These are phyloP conservation scores for Phoxinus phoxinus DNA, from an alignment of 2,113 vertebrate species.

Conservation along the genomic window DNA sequence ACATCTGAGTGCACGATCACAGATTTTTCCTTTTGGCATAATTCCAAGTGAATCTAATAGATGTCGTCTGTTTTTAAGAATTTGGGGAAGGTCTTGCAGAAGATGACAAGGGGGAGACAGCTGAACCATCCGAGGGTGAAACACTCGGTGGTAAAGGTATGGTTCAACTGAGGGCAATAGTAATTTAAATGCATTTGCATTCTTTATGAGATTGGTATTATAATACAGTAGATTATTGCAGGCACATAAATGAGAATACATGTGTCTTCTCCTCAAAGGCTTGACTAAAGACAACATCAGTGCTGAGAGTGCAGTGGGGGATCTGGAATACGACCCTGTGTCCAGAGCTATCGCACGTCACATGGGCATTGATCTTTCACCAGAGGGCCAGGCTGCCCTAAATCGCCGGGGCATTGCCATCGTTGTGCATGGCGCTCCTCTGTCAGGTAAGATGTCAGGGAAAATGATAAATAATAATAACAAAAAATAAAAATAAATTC, in stretches of 20 bases:
- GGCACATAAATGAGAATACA: background rate
- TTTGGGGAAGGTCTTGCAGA: slow-evolving; percentile 37
- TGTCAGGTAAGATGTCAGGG: slow-evolving; percentile 75
- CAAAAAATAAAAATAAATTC: background rate
- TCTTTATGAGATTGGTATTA: background rate
- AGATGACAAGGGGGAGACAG: slow-evolving; percentile 67
- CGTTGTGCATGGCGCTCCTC: slow-evolving; percentile 84
- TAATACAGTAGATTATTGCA: background rate
- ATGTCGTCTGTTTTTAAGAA: background rate
- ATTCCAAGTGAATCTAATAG: background rate
- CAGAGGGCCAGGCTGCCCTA: slow-evolving; percentile 66
- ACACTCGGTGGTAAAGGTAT: slow-evolving; percentile 39
- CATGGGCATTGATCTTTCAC: slow-evolving; percentile 72
- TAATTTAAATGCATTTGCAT: background rate
- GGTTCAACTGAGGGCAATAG: background rate
- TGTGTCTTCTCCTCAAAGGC: background rate
- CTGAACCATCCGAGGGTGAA: slow-evolving; percentile 61
- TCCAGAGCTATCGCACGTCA: slow-evolving; percentile 75
- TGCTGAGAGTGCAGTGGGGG: slow-evolving; percentile 61
- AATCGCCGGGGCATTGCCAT: slow-evolving; percentile 79
- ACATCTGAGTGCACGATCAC: background rate
- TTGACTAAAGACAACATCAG: slow-evolving; percentile 44
- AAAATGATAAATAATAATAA: background rate
- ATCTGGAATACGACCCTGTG: slow-evolving; percentile 75
- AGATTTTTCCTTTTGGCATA: background rate